These are phyloP conservation scores for Lordiphosa clarofinis DNA, from an alignment of 1,140 invertebrate genomes.

Conservation along the genomic window DNA sequence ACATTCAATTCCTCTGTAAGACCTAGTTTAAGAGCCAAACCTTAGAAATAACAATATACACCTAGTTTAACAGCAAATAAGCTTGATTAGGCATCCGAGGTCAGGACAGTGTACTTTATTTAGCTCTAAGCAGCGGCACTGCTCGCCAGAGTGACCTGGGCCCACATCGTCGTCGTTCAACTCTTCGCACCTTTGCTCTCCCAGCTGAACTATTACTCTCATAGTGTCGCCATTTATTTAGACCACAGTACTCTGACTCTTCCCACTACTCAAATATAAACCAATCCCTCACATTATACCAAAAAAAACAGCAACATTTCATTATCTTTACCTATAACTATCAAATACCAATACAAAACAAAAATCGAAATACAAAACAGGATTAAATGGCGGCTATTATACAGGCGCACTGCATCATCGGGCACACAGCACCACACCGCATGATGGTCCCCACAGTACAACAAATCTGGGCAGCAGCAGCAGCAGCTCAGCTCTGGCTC, in stretches of 20 bases:
- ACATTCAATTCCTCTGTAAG: too few species aligned
- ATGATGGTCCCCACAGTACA: constrained; percentile 84
- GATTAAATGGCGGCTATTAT: constrained; percentile 87
- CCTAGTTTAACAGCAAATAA: constrained; percentile 16
- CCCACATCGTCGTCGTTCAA: constrained; percentile 28
- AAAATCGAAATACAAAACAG: constrained; percentile 81
- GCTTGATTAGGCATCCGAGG: neutral
- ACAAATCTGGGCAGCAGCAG: constrained; percentile 65
- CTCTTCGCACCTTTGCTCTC: constrained; percentile 3
- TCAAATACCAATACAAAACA: constrained; percentile 56
- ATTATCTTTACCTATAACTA: constrained; percentile 39
- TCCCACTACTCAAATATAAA: constrained; percentile 1
- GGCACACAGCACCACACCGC: constrained; percentile 88
- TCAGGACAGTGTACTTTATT: constrained; percentile 32
- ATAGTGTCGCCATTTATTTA: constrained; percentile 30
- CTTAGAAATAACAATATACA: constrained; percentile 19
- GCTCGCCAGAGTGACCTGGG: too few species aligned
- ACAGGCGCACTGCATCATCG: constrained; percentile 87
- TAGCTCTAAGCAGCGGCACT: constrained; percentile 26
- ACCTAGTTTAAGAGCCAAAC: constrained; percentile 23
- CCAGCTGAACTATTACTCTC: constrained; percentile 4
- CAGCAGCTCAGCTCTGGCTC: constrained; percentile 41
- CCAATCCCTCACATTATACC: constrained; percentile 25
- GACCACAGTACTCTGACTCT: constrained; percentile 18
- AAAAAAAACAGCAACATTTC: constrained; percentile 46